Evolutionary conservation across 2,888 invertebrate species (phyloP).

Genomic region (Silvanus unidentatus): DNA sequence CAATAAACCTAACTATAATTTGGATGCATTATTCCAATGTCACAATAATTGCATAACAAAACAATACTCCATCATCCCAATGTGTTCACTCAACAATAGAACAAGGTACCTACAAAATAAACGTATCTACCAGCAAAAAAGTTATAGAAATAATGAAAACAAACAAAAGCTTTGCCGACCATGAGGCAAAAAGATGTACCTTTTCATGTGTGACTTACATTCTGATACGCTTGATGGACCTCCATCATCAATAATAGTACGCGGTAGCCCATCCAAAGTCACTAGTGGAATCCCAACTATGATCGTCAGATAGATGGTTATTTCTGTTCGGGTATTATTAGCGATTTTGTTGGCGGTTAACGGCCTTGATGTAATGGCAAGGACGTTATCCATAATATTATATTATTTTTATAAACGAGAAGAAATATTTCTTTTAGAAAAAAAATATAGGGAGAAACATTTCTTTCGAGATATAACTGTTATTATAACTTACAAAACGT

Average conservation of each 20-base stretch:
- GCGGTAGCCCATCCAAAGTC: neutral
- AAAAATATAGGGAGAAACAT: too few relatives aligned
- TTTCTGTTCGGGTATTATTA: neutral
- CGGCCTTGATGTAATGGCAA: conserved; percentile 1
- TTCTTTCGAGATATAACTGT: too few relatives aligned
- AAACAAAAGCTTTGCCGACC: conserved; percentile 3
- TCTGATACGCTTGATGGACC: conserved; percentile 5
- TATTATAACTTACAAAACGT: too few relatives aligned
- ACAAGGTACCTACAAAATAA: too few relatives aligned
- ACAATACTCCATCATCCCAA: too few relatives aligned
- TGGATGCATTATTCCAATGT: neutral
- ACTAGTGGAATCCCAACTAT: conserved; percentile 1
- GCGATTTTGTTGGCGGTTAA: neutral
- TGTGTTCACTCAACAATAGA: too few relatives aligned
- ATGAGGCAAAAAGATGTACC: conserved; percentile 4
- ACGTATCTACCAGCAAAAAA: too few relatives aligned
- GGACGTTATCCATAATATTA: neutral
- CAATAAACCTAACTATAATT: neutral
- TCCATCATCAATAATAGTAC: conserved; percentile 3
- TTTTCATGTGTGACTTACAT: conserved; percentile 3
- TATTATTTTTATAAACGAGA: too few relatives aligned
- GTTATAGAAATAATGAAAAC: conserved; percentile 1
- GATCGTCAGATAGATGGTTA: neutral
- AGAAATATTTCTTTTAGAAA: too few relatives aligned
- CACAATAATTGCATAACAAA: neutral